Base-by-base conservation (phyloP, 1,140 invertebrate genomes). In the Aphelenchoides besseyi region DNA sequence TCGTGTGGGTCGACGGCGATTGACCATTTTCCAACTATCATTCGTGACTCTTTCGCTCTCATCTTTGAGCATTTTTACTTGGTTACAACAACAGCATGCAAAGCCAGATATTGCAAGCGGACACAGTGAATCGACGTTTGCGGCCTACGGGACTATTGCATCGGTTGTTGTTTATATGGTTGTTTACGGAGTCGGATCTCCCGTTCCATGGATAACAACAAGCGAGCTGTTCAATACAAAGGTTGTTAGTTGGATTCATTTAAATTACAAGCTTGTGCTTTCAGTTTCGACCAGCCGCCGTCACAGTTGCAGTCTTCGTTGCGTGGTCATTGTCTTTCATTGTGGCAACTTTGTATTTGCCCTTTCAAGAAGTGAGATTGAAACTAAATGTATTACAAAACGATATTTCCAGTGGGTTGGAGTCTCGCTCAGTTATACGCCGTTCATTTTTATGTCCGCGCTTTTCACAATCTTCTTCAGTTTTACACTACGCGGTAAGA, bases 151-250 rank as follows among this genome's bases (percentile, higher is more conserved):
- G 5, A 69, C 77, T 30, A 83, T 82, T 18, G 57, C 66, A 3
- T 70, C 81, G 3, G 57, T 82, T 26, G 53, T 82, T 0, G 23
- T 77, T n/a, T 82, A 82, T 73, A 82, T 82, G 81, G 75, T 71
- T 59, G 77, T 75, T 9, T 82, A 82, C 63, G 81, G 81, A 55
- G 68, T 82, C 0, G 81, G 81, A 33, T 76, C 75, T 3, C 82
- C 81, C 0, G 82, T 82, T 53, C 82, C 81, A 12, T 82, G 81
- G 81, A 81, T 82, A 68, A 82, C 81, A 9, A 73, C 79, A 1
- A 70, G 81, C 68, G 81, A 82, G 59, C 68, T 82, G 3, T 75
- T 75, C 52, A 62, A 77, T 9, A 75, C 74, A 12, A 73, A 67
- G 32, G 74, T 73, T 8, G 18, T 18, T 59, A 23, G 28, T 33